phyloP scores from a whole-genome alignment of 2,888 invertebrate species.

The Neria commutata region DNA sequence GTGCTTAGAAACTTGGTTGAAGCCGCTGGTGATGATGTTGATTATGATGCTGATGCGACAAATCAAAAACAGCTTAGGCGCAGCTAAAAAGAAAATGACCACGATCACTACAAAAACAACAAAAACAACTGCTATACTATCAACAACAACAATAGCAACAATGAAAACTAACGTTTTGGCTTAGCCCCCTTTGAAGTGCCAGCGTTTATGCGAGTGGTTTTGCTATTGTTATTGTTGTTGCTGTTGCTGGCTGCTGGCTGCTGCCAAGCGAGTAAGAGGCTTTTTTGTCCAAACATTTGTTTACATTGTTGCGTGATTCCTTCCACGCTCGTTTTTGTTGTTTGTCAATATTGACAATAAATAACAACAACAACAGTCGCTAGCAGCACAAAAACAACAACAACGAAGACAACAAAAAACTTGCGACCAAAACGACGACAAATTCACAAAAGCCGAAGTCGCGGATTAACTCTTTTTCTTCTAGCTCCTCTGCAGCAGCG shows the following conservation, averaged over 20 bases:
- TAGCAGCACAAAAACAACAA: neutral
- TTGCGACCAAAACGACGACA: neutral
- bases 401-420: neutral
- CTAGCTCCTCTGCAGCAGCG: no score
- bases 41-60: conserved; percentile 11
- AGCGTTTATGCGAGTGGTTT: neutral
- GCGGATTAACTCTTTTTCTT: conserved; percentile 3
- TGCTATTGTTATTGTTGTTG: conserved; percentile 28
- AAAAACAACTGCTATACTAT: no score
- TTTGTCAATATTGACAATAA: conserved; percentile 52
- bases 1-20: no score
- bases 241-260: conserved; percentile 16
- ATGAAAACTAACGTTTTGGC: no score
- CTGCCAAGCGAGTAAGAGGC: conserved; percentile 19
- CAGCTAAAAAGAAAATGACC: no score
- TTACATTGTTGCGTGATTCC: conserved; percentile 50
- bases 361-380: conserved; percentile 36
- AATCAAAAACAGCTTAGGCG: no score
- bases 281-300: conserved; percentile 33
- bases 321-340: conserved; percentile 27
- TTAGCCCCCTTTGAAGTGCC: no score
- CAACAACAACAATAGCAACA: no score
- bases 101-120: no score
- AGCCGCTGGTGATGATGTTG: conserved; percentile 7
- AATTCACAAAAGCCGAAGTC: neutral